A percentile compares a stretch with the other conserved stretches of the same genome.
Conservation (phyloP, 1,140 invertebrate species). For the Zaprionus africanus region DNA sequence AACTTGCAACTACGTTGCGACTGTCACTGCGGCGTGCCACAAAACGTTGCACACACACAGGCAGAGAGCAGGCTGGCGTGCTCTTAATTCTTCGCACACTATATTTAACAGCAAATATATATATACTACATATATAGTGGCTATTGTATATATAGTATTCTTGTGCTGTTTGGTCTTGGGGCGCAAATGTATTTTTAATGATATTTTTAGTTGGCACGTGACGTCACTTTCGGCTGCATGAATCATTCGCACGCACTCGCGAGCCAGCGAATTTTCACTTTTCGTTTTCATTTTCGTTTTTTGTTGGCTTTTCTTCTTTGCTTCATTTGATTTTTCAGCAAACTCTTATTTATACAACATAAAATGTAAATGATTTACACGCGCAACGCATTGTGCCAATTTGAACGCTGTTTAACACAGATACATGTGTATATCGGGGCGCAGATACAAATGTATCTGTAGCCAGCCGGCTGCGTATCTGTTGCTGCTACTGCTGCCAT, state of each 20-base stretch:
- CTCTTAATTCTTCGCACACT: constrained; percentile 59
- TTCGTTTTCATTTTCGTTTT: constrained; percentile 29
- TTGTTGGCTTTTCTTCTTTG: constrained; percentile 9
- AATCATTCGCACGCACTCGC: constrained; percentile 53
- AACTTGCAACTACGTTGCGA: constrained; percentile 45
- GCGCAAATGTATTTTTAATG: constrained; percentile 69
- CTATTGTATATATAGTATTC: constrained; percentile 49
- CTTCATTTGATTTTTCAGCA: constrained; percentile 48
- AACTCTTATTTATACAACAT: constrained; percentile 49
- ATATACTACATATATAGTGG: constrained; percentile 16
- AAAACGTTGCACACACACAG: constrained; percentile 12
- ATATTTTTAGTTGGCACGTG: constrained; percentile 76
- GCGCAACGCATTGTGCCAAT: constrained; percentile 71
- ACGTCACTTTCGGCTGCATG: constrained; percentile 70
- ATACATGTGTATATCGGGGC: constrained; percentile 8
- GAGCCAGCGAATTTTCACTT: constrained; percentile 40
- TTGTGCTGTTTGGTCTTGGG: constrained; percentile 42
- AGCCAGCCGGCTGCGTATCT: constrained; percentile 39
- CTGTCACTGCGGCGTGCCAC: constrained; percentile 35
- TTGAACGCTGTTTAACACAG: constrained; percentile 47
- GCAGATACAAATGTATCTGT: constrained; percentile 57
- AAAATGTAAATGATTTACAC: constrained; percentile 71
- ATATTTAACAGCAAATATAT: constrained; percentile 23
- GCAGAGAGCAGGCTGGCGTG: constrained; percentile 31
- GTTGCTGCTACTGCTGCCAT: constrained; percentile 55